phyloP scores from a whole-genome alignment of 2,888 invertebrate genomes.

The Ectemnius continuus region DNA sequence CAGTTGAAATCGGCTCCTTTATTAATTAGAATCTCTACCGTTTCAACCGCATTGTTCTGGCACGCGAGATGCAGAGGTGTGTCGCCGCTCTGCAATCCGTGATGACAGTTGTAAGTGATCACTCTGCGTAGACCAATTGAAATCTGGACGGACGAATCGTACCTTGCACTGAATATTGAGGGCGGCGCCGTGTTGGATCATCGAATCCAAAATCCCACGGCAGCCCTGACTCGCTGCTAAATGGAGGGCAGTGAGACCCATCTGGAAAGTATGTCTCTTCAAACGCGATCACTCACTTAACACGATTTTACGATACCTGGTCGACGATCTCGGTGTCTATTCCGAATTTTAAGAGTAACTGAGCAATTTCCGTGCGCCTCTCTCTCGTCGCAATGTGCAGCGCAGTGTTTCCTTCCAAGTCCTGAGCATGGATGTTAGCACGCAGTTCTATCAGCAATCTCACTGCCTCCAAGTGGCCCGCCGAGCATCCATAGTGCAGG shows the following conservation, averaged over 20 bases:
- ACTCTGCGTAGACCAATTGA: not conserved
- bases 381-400: slow-evolving; percentile 88
- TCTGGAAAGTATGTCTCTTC: slow-evolving; percentile 77
- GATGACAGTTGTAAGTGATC: slow-evolving; percentile 1
- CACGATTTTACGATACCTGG: slow-evolving; percentile 39
- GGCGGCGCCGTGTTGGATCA: slow-evolving; percentile 83
- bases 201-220: slow-evolving; percentile 83
- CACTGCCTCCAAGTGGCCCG: slow-evolving; percentile 83
- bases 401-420: slow-evolving; percentile 86
- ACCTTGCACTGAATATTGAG: slow-evolving; percentile 85
- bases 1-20: slow-evolving; percentile 86
- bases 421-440: slow-evolving; percentile 84
- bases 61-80: slow-evolving; percentile 88
- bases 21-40: slow-evolving; percentile 84
- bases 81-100: slow-evolving; percentile 81
- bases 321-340: slow-evolving; percentile 82
- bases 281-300: not conserved
- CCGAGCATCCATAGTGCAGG: slow-evolving; percentile 85
- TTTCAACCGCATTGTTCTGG: slow-evolving; percentile 85
- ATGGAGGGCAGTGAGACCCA: slow-evolving; percentile 84
- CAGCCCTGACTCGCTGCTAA: slow-evolving; percentile 86
- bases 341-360: slow-evolving; percentile 84
- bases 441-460: slow-evolving; percentile 82
- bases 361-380: slow-evolving; percentile 86
- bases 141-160: slow-evolving; percentile 31